phyloP scores from a whole-genome alignment of 1,140 invertebrate species.

The Neodiprion virginianus region DNA sequence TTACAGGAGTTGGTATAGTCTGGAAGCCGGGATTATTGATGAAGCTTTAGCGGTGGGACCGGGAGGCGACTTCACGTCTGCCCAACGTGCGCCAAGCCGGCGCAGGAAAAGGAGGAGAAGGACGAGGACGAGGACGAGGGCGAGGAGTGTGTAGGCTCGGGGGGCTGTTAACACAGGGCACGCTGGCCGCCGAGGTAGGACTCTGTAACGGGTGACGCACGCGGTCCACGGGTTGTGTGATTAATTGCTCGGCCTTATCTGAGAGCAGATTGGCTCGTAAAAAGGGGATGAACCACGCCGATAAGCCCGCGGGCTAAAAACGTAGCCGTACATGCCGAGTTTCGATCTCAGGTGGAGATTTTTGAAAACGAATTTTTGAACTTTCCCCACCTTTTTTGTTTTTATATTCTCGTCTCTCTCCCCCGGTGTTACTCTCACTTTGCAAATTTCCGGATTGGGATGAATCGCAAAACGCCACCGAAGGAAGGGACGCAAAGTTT shows the following conservation, averaged over 20 bases:
- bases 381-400: background rate
- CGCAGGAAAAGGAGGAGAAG: background rate
- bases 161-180: background rate
- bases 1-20: background rate
- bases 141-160: background rate
- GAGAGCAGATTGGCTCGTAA: constrained; percentile 4
- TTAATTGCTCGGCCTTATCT: constrained; percentile 1
- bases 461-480: no score
- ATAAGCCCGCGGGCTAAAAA: background rate
- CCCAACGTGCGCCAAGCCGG: background rate
- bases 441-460: no score
- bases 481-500: background rate
- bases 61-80: background rate
- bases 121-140: background rate
- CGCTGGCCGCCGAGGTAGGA: background rate
- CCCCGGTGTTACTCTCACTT: background rate
- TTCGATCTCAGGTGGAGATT: background rate
- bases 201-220: background rate
- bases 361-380: background rate
- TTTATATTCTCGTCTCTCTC: background rate
- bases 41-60: background rate
- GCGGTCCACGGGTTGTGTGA: background rate
- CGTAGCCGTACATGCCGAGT: background rate
- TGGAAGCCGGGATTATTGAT: background rate
- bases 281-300: background rate